Evolutionary conservation across 2,797 vertebrate genomes (phyloP), one percentile per base, ranked within the genome.

Genomic region (Hemitrygon akajei): DNA sequence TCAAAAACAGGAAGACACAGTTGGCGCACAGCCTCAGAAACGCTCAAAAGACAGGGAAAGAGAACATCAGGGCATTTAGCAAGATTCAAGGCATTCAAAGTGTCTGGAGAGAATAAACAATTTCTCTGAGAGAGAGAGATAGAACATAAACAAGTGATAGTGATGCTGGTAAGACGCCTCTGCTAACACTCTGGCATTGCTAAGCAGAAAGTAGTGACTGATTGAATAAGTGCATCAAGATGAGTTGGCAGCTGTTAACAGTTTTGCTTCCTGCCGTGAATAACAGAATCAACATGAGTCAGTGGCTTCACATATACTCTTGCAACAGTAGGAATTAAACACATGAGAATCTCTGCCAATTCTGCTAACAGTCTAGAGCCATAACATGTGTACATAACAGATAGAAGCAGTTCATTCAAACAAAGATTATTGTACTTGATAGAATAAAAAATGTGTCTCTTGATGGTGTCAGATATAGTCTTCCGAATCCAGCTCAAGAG

Each of bases 91-190:
- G 91, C 91, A 93, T 93, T 93, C 91, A 93, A 93, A 47, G 91
- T 93, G 91, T 93, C 91, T 93, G 71, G 91, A 75, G 71, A 56
- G 91, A 93, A 93, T 93, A 93, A 93, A 93, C 91, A 93, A 93
- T 93, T 93, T 93, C 91, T 25, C 71, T 93, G 71, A 93, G 91
- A 93, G 91, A 93, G 86, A 34, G 69, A 93, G 91, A 93, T 71
- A 93, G 91, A 73, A 93, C 40, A 93, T 93, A 93, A 93, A 93
- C 91, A 93, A 93, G 91, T 93, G 91, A 73, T 93, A 93, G 91
- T 76, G 91, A 93, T 93, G 91, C 91, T 93, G 91, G 69, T 75
- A 56, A 93, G 91, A 93, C 91, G 71, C 91, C 71, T 47, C 69
- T 93, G 71, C 91, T 93, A 75, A 93, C 91, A 93, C 91, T 93